phyloP scores from a whole-genome alignment of 2,113 vertebrate genomes.

The Strix aluco region DNA sequence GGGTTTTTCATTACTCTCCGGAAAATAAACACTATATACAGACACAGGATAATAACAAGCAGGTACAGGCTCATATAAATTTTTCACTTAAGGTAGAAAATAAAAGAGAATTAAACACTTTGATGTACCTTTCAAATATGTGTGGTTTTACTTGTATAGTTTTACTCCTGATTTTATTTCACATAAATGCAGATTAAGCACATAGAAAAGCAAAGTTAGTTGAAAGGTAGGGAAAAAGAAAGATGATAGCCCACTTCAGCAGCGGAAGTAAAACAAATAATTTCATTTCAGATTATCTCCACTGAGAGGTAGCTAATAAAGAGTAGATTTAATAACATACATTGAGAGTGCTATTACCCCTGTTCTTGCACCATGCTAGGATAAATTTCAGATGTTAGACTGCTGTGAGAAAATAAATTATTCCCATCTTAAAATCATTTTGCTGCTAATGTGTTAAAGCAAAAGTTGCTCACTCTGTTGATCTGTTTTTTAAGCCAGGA shows the following conservation, averaged over 20 bases:
- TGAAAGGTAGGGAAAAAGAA: not conserved
- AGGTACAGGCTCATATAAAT: not conserved
- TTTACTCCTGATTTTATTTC: not conserved
- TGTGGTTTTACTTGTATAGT: not conserved
- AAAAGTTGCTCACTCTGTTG: not conserved
- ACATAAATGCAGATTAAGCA: not conserved
- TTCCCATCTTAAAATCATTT: not conserved
- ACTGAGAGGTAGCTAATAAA: not conserved
- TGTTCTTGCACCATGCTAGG: not conserved
- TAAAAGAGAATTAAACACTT: not conserved
- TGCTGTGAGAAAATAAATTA: not conserved
- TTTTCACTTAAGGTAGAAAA: not conserved
- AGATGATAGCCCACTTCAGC: not conserved
- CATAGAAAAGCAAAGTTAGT: not conserved
- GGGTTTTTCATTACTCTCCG: not conserved
- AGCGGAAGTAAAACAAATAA: not conserved
- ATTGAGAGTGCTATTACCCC: not conserved
- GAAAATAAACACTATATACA: not conserved
- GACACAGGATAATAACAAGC: not conserved
- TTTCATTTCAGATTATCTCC: not conserved
- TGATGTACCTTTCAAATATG: not conserved
- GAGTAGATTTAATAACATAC: not conserved
- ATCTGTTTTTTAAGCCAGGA: not conserved
- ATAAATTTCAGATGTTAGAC: not conserved
- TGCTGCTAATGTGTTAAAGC: not conserved